phyloP scores from a whole-genome alignment of 2,888 invertebrate species.

The Dasysyrphus albostriatus region DNA sequence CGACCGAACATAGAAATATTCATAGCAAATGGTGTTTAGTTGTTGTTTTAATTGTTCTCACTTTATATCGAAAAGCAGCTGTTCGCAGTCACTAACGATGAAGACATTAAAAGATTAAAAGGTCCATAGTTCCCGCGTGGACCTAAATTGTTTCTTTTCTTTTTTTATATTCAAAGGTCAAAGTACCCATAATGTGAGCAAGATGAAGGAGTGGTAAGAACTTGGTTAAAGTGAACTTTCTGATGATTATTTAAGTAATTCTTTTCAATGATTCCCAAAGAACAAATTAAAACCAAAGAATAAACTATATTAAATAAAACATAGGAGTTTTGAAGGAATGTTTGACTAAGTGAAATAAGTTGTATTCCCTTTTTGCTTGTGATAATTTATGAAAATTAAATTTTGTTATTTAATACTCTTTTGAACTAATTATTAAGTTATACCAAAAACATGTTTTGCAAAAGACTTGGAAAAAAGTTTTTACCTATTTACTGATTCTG shows the following conservation, averaged over 20 bases:
- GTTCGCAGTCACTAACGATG: neutral
- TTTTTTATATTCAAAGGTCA: neutral
- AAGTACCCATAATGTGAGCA: neutral
- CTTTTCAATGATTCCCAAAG: constrained; percentile 38
- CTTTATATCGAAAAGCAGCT: neutral
- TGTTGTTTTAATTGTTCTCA: neutral
- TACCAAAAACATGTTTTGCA: too few relatives aligned
- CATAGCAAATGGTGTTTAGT: neutral
- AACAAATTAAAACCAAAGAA: constrained; percentile 50
- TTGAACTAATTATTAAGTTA: neutral
- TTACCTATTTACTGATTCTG: too few relatives aligned
- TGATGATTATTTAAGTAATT: constrained; percentile 48
- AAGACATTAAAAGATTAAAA: neutral
- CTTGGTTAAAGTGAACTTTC: neutral
- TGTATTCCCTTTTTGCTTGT: neutral
- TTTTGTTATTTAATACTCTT: neutral
- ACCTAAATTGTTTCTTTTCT: neutral
- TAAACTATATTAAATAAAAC: neutral
- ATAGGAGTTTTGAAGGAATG: neutral
- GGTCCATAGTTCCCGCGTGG: neutral
- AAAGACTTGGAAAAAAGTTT: too few relatives aligned
- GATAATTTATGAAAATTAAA: neutral
- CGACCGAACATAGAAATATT: neutral
- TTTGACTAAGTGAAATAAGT: neutral
- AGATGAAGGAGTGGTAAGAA: neutral